phyloP scores from a whole-genome alignment of 2,113 vertebrate species.

The Circaetus gallicus region DNA sequence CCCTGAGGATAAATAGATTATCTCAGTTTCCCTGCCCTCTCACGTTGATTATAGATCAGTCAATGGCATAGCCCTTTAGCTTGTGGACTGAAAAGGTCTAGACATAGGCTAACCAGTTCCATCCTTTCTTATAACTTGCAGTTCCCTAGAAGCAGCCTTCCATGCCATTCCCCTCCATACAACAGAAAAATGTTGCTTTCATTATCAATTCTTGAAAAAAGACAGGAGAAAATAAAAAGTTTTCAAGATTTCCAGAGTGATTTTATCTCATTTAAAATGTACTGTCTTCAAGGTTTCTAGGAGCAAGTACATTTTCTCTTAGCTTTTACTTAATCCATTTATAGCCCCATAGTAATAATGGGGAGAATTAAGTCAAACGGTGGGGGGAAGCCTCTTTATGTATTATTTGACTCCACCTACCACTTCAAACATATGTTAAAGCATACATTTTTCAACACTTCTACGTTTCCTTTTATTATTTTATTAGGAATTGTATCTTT shows the following conservation, averaged over 20 bases:
- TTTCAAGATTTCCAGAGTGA: background rate
- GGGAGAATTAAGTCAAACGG: background rate
- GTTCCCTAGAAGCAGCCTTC: background rate
- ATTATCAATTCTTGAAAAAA: background rate
- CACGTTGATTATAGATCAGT: background rate
- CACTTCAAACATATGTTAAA: background rate
- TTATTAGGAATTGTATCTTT: background rate
- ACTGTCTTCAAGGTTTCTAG: background rate
- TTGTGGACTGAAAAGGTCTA: background rate
- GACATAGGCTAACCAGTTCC: background rate
- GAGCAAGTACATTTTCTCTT: background rate
- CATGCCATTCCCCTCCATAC: background rate
- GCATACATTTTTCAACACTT: background rate
- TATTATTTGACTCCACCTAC: background rate
- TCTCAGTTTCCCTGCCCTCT: background rate
- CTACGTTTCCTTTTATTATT: background rate
- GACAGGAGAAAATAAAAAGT: fast-evolving
- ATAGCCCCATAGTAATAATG: background rate
- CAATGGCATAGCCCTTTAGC: background rate
- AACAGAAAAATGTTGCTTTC: background rate
- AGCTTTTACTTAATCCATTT: background rate
- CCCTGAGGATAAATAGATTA: background rate
- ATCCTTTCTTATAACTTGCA: background rate
- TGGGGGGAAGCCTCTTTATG: background rate
- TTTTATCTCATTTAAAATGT: background rate